Base-by-base conservation (phyloP, 2,888 invertebrate species). In the Meiosimyza platycephala region DNA sequence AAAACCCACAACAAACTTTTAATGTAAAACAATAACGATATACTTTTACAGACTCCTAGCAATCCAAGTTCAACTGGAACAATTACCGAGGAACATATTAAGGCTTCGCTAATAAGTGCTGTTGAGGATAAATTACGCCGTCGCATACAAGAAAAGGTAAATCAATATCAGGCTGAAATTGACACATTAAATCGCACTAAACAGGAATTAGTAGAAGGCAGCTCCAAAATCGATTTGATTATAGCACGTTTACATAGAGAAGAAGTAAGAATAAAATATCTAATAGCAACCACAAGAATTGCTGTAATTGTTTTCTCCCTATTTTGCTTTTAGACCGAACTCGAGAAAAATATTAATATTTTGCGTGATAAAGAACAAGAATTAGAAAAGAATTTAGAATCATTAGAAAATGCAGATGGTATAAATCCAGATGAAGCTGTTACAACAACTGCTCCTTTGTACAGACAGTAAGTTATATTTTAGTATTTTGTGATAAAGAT, bases 401-500 rank as follows among this genome's bases (percentile, higher is more conserved):
- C 93, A 78, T 88, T 95, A 50, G 91, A 93, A 66, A 92, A 92
- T 81, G 92, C 94, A 79, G 94, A 95, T 80, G 91, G 93, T 48
- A 92, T 96, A 79, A 95, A 96, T 88, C 95, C 98, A 57, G 99
- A 99, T 88, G 97, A 98, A 85, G 98, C 98, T 72, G 97, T 99
- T 51, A 95, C 95, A 22, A 97, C 98, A 1, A 96, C 97, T 71
- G 96, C 98, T 33, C 98, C 99, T 0, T 89, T 99, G 63, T 98
- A 98, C 85, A 95, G 95, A 88, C 98, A 98, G 94, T 95, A 86
- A 89, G 92, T 40, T 40, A 40, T 40, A 7, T 40, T 40, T 6
- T 6, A 9, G 5, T 9, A 3, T 40, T 16, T 54, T 54, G 54
- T 7, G 54, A 9, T 54, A 18, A 54, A 16, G n/a, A 18, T 9